Base-by-base conservation (phyloP, 2,888 invertebrate species). In the Sympetrum striolatum region DNA sequence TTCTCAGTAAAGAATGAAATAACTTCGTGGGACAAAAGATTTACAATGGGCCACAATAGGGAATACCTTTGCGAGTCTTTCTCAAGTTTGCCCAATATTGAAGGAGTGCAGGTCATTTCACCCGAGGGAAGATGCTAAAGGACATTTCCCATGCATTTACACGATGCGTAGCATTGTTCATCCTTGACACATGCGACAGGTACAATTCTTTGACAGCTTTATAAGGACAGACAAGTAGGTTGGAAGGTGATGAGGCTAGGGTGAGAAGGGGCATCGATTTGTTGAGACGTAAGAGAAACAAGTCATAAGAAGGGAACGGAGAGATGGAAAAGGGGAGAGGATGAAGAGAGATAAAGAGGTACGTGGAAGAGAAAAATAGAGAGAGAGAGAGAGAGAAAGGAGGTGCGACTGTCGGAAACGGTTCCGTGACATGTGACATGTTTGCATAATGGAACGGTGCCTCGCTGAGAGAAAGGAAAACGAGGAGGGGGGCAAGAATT, bases 131-230 rank as follows among this genome's bases (percentile, higher is more conserved):
- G 53, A 44, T 44, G 44, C 44, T 6, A 44, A 44, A 3, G 18
- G 2, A 18, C 18, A 5, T 53, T 18, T 18, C 0, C 18, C 14
- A 14, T 73, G 25, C 25, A 12, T 25, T 73, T 73, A 25, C 73
- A 22, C 31, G 0, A 22, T 31, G 31, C 73, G 31, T 73, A 31
- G 31, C 25, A 31, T 73, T 60, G 22, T 48, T 86, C 53, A 22
- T 58, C 35, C 60, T 82, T 35, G 82, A 22, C 15, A 15, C 37
- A n/a, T 64, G 86, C 60, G 86, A 86, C 86, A 86, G 86, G 86
- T 86, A 35, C 86, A 60, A 86, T 86, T 86, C 86, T 60, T 37
- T 37, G 37, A 86, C 60, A 35, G 86, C 86, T 86, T 60, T n/a
- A 86, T 86, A 64, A 86, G 60, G n/a, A 60, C 37, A 37, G 22